These are phyloP conservation scores for Myotis daubentonii DNA, from an alignment of 2,797 vertebrate species.

Conservation along the genomic window DNA sequence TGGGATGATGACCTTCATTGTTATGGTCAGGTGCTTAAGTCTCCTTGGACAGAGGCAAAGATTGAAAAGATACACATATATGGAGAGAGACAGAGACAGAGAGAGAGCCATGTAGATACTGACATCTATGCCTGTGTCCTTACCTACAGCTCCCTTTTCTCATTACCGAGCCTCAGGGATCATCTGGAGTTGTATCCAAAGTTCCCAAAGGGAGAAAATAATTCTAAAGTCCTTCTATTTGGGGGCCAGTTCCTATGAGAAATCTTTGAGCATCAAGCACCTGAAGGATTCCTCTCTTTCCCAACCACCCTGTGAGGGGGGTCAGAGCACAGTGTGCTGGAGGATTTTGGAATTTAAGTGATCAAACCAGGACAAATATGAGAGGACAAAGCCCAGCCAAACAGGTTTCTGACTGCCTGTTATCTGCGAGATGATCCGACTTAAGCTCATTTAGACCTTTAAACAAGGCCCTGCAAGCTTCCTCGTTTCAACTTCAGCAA, in stretches of 20 bases:
- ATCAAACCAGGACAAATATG: background rate
- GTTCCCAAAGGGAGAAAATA: background rate
- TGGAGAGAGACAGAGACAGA: accelerated
- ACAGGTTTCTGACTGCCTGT: background rate
- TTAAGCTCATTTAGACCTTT: background rate
- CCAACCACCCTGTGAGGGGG: background rate
- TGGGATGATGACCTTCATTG: background rate
- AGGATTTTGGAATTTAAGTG: background rate
- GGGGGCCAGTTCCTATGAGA: background rate
- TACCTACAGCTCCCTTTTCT: background rate
- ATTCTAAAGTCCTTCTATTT: background rate
- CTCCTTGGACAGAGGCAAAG: background rate
- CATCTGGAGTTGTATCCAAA: background rate
- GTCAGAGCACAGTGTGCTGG: background rate
- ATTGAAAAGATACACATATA: accelerated
- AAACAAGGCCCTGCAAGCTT: background rate
- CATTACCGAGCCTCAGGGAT: background rate
- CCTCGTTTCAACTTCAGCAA: background rate
- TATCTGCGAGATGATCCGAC: background rate
- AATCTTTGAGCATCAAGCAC: background rate
- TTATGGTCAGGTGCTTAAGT: background rate
- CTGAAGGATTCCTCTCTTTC: background rate
- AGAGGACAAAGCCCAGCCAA: background rate
- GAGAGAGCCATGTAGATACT: background rate
- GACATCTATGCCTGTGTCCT: background rate